phyloP scores from a whole-genome alignment of 2,797 vertebrate species.

The Syndactyla subalaris region DNA sequence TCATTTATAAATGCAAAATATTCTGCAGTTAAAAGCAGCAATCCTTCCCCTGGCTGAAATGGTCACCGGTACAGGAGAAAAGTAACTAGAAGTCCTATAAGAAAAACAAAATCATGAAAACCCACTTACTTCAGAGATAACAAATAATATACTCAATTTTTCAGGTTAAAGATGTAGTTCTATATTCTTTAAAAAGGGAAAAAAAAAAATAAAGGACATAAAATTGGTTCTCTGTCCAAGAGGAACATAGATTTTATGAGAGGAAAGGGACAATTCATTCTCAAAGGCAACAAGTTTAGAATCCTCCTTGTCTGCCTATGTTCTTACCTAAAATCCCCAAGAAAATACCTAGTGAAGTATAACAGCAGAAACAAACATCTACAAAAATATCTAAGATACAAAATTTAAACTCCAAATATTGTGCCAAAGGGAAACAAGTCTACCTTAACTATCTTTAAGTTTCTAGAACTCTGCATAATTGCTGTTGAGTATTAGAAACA shows the following conservation, averaged over 20 bases:
- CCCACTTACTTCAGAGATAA: neutral
- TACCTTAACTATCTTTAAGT: neutral
- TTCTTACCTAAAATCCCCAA: neutral
- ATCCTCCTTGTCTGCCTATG: neutral
- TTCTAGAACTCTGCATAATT: neutral
- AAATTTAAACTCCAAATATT: neutral
- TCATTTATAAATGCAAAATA: neutral
- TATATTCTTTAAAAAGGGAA: fast-evolving
- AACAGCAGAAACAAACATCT: neutral
- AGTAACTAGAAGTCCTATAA: neutral
- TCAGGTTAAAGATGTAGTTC: neutral
- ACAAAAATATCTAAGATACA: neutral
- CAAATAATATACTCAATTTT: neutral
- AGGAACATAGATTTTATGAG: neutral
- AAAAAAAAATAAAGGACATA: neutral
- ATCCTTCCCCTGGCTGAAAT: neutral
- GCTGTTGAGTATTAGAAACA: neutral
- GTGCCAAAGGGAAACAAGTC: neutral
- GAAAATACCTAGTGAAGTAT: neutral
- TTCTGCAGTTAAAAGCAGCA: neutral
- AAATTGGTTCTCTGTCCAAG: neutral
- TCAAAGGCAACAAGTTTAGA: neutral
- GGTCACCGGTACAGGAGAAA: neutral
- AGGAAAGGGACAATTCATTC: neutral
- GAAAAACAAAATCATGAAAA: neutral